Percentiles rank a stretch among this genome's conserved stretches.
Conservation (phyloP, 2,888 invertebrate species). For the Hypena proboscidalis region DNA sequence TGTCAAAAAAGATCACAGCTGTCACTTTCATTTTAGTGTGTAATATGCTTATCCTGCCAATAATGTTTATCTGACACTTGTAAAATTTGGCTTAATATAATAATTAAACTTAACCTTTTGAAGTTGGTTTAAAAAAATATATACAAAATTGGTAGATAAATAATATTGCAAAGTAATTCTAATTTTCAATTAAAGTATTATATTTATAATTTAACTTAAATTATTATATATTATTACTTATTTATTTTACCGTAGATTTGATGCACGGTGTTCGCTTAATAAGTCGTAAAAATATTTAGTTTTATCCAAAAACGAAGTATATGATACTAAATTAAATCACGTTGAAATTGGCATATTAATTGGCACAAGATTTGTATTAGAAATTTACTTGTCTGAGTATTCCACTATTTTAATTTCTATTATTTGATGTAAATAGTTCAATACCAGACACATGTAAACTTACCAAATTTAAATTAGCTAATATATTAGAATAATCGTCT, state of each 20-base stretch:
- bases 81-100: too few relatives aligned
- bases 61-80: too few relatives aligned
- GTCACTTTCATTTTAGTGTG: too few relatives aligned
- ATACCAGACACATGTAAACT: neutral
- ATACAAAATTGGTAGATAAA: constrained; percentile 10
- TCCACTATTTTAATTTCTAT: too few relatives aligned
- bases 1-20: too few relatives aligned
- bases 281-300: constrained; percentile 38
- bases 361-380: constrained; percentile 29
- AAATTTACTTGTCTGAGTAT: constrained; percentile 9
- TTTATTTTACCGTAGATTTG: constrained; percentile 39
- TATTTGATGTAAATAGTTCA: constrained; percentile 1
- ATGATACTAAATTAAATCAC: constrained; percentile 23
- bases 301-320: constrained; percentile 25
- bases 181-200: constrained; percentile 26
- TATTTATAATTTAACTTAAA: constrained; percentile 16
- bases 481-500: too few relatives aligned
- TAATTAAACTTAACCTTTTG: too few relatives aligned
- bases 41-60: too few relatives aligned
- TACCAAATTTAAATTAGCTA: constrained; percentile 7
- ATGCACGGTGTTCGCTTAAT: constrained; percentile 58
- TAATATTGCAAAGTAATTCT: constrained; percentile 43
- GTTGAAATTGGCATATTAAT: constrained; percentile 39
- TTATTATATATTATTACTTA: constrained; percentile 15
- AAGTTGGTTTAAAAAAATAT: too few relatives aligned